Evolutionary conservation across 2,888 invertebrate genomes (phyloP), one percentile per base, ranked within the genome.

Genomic region (Cheilosia scutellata): DNA sequence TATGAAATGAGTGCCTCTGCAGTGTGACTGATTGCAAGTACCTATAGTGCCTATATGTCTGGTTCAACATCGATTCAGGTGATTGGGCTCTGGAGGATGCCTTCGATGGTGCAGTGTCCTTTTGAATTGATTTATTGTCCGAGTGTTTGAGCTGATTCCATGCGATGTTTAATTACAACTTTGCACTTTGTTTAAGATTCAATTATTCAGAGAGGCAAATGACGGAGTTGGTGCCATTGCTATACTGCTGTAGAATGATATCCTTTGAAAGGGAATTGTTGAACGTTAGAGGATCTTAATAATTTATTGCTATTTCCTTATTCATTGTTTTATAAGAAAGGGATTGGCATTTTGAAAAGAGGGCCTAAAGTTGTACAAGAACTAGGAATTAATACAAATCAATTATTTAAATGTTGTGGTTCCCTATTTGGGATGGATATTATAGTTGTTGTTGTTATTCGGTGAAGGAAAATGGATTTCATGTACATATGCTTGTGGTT

Each of bases 51-150:
- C 7, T 16, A 55, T 16, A 16, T 65, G 53, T 55, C 74, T 66
- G 78, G 63, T 33, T 58, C 66, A 65, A 13, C 31, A 27, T 29
- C 37, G 58, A 37, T 9, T 6, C 13, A 65, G 40, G 47, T 37
- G 74, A 27, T 25, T 40, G 58, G 58, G 65, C 58, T 47, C 11
- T 37, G 40, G 25, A 53, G 29, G 49, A 40, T n/a, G 47, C 1
- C 13, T 20, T 37, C 29, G 29, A 25, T 53, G 40, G 44, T 60
- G 40, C 37, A 62, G 65, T 42, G 82, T 70, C 77, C 71, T 51
- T 80, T 86, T 71, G 76, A 82, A 82, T 82, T 86, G 86, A 86
- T 86, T 86, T 86, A 86, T 86, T 86, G 86, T 86, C 76, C 86
- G 63, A 86, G 72, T 86, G 72, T 82, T 86, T 86, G 82, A 63